A percentile compares a stretch with the other conserved stretches of the same genome.
phyloP scores from a whole-genome alignment of 2,888 invertebrate genomes.

The Seladonia tumulorum region DNA sequence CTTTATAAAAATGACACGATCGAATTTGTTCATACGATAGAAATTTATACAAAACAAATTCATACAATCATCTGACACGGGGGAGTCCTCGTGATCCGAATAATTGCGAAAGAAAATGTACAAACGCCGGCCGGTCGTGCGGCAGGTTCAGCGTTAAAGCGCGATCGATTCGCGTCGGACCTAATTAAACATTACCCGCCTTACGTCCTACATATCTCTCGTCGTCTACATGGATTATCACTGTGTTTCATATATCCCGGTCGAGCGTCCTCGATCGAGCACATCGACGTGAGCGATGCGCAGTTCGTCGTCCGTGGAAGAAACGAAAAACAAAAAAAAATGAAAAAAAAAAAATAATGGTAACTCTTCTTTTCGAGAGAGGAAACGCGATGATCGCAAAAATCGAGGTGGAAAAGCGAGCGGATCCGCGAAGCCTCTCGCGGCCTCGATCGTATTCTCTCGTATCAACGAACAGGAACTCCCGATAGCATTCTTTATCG shows the following conservation, averaged over 20 bases:
- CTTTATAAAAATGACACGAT: background rate
- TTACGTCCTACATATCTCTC: background rate
- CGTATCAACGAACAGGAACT: background rate
- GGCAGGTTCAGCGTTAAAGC: constrained; percentile 2
- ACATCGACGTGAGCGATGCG: background rate
- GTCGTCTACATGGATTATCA: constrained; percentile 7
- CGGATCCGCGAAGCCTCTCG: background rate
- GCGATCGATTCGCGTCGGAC: constrained; percentile 50
- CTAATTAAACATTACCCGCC: constrained; percentile 47
- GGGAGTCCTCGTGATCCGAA: background rate
- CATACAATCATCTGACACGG: background rate
- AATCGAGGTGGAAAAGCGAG: background rate
- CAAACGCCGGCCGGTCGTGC: background rate
- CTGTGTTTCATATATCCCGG: background rate
- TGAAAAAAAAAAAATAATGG: background rate
- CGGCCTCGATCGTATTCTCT: background rate
- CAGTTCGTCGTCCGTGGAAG: background rate
- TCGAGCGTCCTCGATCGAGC: background rate
- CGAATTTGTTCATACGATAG: background rate
- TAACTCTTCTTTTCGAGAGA: background rate
- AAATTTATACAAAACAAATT: background rate
- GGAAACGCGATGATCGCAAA: background rate
- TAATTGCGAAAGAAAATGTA: background rate
- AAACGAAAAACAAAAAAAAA: background rate
- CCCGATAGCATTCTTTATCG: background rate